Base-by-base conservation (phyloP, 1,140 invertebrate genomes). In the Nymphalis io region DNA sequence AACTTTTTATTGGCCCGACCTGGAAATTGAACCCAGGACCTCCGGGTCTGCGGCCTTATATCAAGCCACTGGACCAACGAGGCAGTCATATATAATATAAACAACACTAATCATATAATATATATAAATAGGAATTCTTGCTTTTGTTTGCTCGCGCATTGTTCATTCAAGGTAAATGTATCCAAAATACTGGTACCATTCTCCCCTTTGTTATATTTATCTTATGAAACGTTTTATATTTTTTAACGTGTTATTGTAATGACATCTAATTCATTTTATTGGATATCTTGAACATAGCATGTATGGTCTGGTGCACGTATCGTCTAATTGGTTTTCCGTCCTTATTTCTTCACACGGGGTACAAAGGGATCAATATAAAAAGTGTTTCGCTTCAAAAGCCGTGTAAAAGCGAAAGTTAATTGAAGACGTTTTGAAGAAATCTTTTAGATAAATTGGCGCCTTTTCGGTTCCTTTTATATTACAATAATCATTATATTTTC, bases 331-430 rank as follows among this genome's bases (percentile, higher is more conserved):
- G 18, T 53, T 53, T 53, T 53, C 48, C 48, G 48, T 21, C 48
- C 48, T 15, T 53, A 53, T 53, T 20, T 8, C 48, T 21, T 53
- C 10, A 21, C 48, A 21, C 48, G 48, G 10, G 27, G 15, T 53
- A 53, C 48, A 53, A 53, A 53, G 20, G 48, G 20, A 21, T 53
- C 48, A 18, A 21, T 53, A 46, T 46, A 53, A 53, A 53, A 53
- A 53, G 18, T 53, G 48, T 53, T 53, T 53, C 48, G 13, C 48
- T 53, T 53, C 48, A 53, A 53, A 53, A 53, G 48, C 48, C 48
- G 44, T 46, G 5, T 33, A 15, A 44, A n/a, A 20, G 48, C 18
- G 15, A 11, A 21, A 53, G 48, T 53, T 53, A 53, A 53, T 53
- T 53, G 48, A 53, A 53, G 18, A 21, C 48, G 48, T 53, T 21